A percentile compares a stretch with the other conserved stretches of the same genome.
phyloP scores from a whole-genome alignment of 1,140 invertebrate genomes.

The Ips nitidus region DNA sequence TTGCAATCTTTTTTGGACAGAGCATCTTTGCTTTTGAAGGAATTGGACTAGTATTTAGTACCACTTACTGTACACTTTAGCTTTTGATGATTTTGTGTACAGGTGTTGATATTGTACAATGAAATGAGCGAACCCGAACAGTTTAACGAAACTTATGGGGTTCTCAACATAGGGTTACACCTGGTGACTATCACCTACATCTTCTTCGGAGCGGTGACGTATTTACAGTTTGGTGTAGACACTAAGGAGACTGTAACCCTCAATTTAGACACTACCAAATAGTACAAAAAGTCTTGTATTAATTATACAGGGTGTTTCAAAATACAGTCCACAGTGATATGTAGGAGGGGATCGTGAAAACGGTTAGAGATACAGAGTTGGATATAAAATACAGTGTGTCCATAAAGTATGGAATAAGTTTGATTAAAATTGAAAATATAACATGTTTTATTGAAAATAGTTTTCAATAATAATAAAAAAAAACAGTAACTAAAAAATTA shows the following conservation, averaged over 20 bases:
- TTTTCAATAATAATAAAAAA: too few species aligned
- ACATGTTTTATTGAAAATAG: too few species aligned
- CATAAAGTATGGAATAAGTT: too few species aligned
- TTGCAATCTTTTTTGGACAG: slow-evolving; percentile 71
- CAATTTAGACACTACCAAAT: slow-evolving; percentile 54
- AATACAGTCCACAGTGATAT: too few species aligned
- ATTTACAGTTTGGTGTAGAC: slow-evolving; percentile 71
- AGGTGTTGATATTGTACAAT: slow-evolving; percentile 86
- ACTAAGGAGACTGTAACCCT: slow-evolving; percentile 70
- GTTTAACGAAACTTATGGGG: slow-evolving; percentile 74
- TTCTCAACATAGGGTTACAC: slow-evolving; percentile 82
- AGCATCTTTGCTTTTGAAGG: slow-evolving; percentile 77
- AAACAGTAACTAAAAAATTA: too few species aligned
- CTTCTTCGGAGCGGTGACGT: slow-evolving; percentile 79
- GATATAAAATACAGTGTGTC: too few species aligned
- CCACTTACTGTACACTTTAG: slow-evolving; percentile 35
- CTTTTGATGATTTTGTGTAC: slow-evolving; percentile 23
- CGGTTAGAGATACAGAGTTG: too few species aligned
- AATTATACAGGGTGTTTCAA: not conserved
- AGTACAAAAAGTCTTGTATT: not conserved
- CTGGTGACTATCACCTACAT: slow-evolving; percentile 74
- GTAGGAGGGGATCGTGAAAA: too few species aligned
- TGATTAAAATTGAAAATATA: too few species aligned
- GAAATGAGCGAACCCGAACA: slow-evolving; percentile 77
- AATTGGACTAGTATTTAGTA: slow-evolving; percentile 60